Evolutionary conservation across 2,888 invertebrate genomes (phyloP).

Genomic region (Stegana nigrithorax): DNA sequence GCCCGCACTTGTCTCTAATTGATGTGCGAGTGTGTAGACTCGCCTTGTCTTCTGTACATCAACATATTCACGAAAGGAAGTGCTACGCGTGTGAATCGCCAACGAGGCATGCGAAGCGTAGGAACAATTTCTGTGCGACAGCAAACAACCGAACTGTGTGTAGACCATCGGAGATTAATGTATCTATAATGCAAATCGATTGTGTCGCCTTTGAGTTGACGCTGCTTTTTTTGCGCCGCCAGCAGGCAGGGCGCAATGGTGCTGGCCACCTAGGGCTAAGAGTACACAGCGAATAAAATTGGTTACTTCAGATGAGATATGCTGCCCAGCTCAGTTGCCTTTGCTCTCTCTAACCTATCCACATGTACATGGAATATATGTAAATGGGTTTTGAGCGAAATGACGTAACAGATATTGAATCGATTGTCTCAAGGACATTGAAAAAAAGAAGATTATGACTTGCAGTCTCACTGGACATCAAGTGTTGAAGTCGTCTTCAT

Average conservation of each 20-base stretch:
- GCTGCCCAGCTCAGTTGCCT: neutral
- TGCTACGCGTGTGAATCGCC: conserved; percentile 7
- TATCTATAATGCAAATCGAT: conserved; percentile 11
- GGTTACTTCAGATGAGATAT: neutral
- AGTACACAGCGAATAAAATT: neutral
- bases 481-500: too few species aligned
- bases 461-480: too few species aligned
- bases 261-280: neutral
- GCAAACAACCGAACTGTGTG: neutral
- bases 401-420: too few species aligned
- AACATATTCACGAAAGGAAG: conserved; percentile 2
- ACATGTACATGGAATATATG: too few species aligned
- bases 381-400: too few species aligned
- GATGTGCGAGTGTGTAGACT: too few species aligned
- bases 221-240: neutral
- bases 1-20: too few species aligned
- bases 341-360: neutral
- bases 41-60: neutral
- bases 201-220: neutral
- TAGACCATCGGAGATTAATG: conserved; percentile 4
- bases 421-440: too few species aligned
- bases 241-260: neutral
- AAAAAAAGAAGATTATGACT: too few species aligned
- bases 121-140: neutral
- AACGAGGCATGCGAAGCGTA: neutral